phyloP scores from a whole-genome alignment of 2,888 invertebrate genomes.

The Linhomoeus sp. region DNA sequence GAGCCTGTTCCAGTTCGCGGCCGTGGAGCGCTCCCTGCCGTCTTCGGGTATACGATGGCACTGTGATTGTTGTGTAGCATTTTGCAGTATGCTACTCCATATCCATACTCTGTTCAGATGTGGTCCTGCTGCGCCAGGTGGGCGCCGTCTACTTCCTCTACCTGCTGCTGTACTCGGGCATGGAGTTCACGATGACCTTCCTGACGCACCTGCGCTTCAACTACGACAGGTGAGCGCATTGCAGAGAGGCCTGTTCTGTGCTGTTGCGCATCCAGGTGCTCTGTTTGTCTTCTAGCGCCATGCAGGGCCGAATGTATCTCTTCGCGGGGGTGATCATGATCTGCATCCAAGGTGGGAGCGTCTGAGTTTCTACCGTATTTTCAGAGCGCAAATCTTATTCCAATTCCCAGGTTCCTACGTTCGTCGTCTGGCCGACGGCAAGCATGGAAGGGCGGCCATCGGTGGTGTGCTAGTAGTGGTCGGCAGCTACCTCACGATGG shows the following conservation, averaged over 20 bases:
- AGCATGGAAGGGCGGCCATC: conserved; percentile 14
- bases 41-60: no score
- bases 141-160: conserved; percentile 51
- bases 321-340: conserved; percentile 82
- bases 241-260: neutral
- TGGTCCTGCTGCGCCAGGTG: conserved; percentile 19
- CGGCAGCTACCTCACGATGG: conserved; percentile 64
- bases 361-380: neutral
- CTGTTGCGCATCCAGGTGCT: neutral
- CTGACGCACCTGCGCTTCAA: conserved; percentile 74
- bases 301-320: conserved; percentile 94
- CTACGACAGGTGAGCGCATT: conserved; percentile 41
- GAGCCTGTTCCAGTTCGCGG: conserved; percentile 42
- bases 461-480: conserved; percentile 59
- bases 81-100: no score
- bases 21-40: conserved; percentile 42
- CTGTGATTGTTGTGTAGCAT: no score
- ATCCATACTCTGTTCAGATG: conserved; percentile 11
- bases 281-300: conserved; percentile 45
- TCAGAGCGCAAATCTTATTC: neutral
- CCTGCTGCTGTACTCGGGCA: conserved; percentile 76
- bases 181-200: conserved; percentile 92
- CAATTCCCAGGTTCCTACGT: conserved; percentile 50
- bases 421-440: conserved; percentile 40
- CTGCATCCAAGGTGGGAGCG: conserved; percentile 42